Percentiles rank a stretch among this genome's conserved stretches.
phyloP scores from a whole-genome alignment of 2,888 invertebrate species.

The Acanthosoma haemorrhoidale region DNA sequence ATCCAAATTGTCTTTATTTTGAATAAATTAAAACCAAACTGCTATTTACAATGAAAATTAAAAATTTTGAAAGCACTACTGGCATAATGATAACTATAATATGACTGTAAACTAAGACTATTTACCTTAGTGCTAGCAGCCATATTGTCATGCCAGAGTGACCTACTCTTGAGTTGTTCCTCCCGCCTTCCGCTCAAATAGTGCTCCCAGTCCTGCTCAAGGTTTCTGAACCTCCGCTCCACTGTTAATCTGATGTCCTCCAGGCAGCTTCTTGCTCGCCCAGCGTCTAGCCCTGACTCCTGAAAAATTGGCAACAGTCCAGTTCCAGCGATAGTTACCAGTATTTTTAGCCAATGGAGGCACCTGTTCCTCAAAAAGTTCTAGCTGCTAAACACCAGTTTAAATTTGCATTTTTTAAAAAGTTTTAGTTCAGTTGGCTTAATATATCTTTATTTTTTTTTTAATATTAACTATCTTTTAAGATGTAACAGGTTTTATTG shows the following conservation, averaged over 20 bases:
- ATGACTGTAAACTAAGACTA: too few species aligned
- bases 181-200: constrained; percentile 55
- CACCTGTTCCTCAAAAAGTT: constrained; percentile 17
- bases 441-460: background rate
- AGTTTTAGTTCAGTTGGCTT: background rate
- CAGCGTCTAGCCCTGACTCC: constrained; percentile 31
- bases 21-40: too few species aligned
- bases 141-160: constrained; percentile 51
- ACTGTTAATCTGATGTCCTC: constrained; percentile 64
- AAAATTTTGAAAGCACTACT: too few species aligned
- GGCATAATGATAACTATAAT: too few species aligned
- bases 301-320: constrained; percentile 26
- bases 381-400: background rate
- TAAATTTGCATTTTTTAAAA: background rate
- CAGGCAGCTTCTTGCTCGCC: constrained; percentile 48
- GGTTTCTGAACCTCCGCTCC: constrained; percentile 57
- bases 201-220: constrained; percentile 65
- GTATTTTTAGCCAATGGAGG: constrained; percentile 20
- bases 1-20: too few species aligned
- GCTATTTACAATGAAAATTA: too few species aligned
- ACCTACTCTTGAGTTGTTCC: constrained; percentile 43
- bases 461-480: background rate
- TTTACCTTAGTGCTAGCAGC: constrained; percentile 63
- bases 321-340: constrained; percentile 18
- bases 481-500: too few species aligned